phyloP scores from a whole-genome alignment of 1,140 invertebrate genomes.

The Pachypsylla venusta region DNA sequence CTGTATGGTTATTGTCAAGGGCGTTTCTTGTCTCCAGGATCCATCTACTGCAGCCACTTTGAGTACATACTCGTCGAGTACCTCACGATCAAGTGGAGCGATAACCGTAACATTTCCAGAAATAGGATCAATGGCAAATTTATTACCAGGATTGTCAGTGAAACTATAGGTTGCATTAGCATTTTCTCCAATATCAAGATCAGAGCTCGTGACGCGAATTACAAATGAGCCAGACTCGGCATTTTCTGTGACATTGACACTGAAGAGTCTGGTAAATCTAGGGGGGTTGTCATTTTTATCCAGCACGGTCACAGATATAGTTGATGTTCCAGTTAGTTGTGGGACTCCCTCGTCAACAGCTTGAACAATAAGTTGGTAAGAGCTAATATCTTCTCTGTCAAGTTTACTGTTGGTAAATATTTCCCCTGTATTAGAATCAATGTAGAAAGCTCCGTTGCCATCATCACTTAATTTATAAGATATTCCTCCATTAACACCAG shows the following conservation, averaged over 20 bases:
- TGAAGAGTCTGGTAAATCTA: constrained; percentile 79
- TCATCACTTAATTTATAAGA: constrained; percentile 60
- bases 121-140: constrained; percentile 72
- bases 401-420: constrained; percentile 68
- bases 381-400: constrained; percentile 73
- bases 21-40: constrained; percentile 74
- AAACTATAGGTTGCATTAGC: constrained; percentile 80
- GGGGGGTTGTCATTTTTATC: constrained; percentile 95
- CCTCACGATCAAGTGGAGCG: constrained; percentile 68
- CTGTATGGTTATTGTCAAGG: constrained; percentile 80
- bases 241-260: constrained; percentile 91
- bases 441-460: constrained; percentile 59
- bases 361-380: constrained; percentile 69
- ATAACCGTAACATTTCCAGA: constrained; percentile 84
- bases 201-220: constrained; percentile 77
- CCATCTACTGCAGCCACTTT: constrained; percentile 77
- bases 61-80: constrained; percentile 77
- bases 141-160: constrained; percentile 70
- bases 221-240: constrained; percentile 82
- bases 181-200: constrained; percentile 71
- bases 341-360: constrained; percentile 76
- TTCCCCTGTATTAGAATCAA: constrained; percentile 64
- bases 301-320: constrained; percentile 63
- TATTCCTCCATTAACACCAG: constrained; percentile 69
- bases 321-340: constrained; percentile 63